These are phyloP conservation scores for Scyliorhinus canicula DNA, from an alignment of 2,797 vertebrate genomes.

Conservation along the genomic window DNA sequence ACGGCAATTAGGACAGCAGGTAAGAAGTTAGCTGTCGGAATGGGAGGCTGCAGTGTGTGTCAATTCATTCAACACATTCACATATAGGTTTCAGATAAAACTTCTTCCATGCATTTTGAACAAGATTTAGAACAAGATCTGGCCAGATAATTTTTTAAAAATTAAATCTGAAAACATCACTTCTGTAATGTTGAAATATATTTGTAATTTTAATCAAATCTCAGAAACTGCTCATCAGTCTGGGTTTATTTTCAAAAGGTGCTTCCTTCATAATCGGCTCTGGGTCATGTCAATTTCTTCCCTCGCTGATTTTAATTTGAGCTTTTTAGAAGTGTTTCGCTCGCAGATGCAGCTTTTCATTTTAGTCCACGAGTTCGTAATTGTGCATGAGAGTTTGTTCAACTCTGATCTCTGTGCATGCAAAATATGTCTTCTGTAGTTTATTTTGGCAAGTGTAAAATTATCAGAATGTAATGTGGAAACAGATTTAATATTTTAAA, in stretches of 20 bases:
- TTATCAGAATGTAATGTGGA: neutral
- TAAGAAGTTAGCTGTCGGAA: slow-evolving; percentile 49
- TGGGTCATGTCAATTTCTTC: neutral
- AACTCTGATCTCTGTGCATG: no score
- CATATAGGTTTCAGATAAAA: neutral
- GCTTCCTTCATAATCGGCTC: neutral
- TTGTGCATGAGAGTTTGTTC: neutral
- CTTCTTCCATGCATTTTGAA: neutral
- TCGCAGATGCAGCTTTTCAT: neutral
- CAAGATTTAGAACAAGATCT: neutral
- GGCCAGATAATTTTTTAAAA: neutral
- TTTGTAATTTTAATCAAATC: neutral
- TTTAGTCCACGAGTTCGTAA: neutral
- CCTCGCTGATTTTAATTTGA: neutral
- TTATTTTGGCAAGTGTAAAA: neutral
- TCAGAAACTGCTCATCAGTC: neutral
- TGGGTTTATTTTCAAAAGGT: neutral
- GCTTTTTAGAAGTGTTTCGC: neutral
- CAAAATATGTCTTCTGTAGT: no score
- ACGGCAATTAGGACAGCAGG: slow-evolving; percentile 84
- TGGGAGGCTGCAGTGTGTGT: neutral
- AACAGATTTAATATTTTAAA: neutral
- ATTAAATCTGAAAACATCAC: neutral
- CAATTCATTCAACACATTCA: neutral
- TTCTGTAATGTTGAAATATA: neutral